Conservation (phyloP, 2,797 vertebrate species). For the Platyrinchus mystaceus region DNA sequence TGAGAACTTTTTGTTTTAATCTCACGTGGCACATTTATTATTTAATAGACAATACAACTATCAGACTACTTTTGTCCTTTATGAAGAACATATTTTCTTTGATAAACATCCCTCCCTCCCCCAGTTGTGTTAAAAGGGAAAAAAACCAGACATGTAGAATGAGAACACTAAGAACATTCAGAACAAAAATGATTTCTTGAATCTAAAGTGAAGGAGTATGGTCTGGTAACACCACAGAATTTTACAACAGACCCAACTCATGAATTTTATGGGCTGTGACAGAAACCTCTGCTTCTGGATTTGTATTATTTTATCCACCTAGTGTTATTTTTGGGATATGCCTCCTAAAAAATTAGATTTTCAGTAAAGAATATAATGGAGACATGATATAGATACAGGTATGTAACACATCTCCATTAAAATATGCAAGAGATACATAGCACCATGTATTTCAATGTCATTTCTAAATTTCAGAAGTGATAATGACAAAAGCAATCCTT, state of each 20-base stretch:
- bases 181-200: not conserved
- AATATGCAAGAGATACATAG: not conserved
- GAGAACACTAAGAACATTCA: not conserved
- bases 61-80: not conserved
- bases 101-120: accelerated
- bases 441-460: not conserved
- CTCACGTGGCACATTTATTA: not conserved
- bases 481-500: not conserved
- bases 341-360: not conserved
- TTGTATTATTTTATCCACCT: not conserved
- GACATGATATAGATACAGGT: not conserved
- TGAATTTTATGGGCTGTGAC: not conserved
- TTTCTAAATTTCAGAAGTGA: not conserved
- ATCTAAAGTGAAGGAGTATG: not conserved
- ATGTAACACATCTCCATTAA: not conserved
- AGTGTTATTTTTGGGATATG: not conserved
- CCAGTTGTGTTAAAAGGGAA: not conserved
- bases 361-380: not conserved
- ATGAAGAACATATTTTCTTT: not conserved
- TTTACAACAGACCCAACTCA: not conserved
- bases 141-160: not conserved
- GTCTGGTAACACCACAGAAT: not conserved
- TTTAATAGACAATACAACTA: not conserved
- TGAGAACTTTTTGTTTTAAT: not conserved
- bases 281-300: not conserved